Conservation (phyloP, 2,888 invertebrate genomes). For the Drosophila peninsularis region DNA sequence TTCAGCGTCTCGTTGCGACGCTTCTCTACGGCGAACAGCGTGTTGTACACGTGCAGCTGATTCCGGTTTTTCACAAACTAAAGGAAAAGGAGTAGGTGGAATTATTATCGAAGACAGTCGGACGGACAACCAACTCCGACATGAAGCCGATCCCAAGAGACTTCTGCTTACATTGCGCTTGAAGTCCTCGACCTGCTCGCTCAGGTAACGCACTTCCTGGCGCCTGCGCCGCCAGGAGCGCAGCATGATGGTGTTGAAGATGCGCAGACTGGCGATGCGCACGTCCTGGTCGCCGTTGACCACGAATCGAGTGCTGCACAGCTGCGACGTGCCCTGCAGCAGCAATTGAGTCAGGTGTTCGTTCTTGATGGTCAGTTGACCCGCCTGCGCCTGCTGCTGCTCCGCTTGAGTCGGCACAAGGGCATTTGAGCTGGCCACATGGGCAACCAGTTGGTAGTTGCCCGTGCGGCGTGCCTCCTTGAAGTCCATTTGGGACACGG, state of each 20-base stretch:
- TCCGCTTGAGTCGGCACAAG: conserved; percentile 2
- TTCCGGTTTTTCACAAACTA: conserved; percentile 82
- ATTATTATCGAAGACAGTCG: background rate
- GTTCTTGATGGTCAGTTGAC: conserved; percentile 31
- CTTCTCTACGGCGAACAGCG: conserved; percentile 82
- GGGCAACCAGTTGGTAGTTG: conserved; percentile 58
- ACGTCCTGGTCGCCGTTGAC: conserved; percentile 61
- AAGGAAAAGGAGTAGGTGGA: background rate
- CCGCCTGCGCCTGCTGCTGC: conserved; percentile 9
- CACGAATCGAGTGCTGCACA: conserved; percentile 37
- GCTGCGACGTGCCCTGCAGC: conserved; percentile 39
- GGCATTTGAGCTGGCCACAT: conserved; percentile 40
- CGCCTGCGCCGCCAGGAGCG: conserved; percentile 83
- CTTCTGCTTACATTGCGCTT: conserved; percentile 70
- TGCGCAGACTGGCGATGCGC: conserved; percentile 79
- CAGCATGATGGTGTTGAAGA: conserved; percentile 83
- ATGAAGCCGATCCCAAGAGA: no score
- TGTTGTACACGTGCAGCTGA: conserved; percentile 82
- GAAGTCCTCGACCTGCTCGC: conserved; percentile 73
- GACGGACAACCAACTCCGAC: background rate
- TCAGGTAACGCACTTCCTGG: conserved; percentile 80
- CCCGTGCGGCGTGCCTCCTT: conserved; percentile 70
- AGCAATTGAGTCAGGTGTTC: conserved; percentile 37
- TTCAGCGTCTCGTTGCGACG: conserved; percentile 81
- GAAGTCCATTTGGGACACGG: conserved; percentile 82